Evolutionary conservation across 2,797 vertebrate genomes (phyloP).

Genomic region (Pampus argenteus): DNA sequence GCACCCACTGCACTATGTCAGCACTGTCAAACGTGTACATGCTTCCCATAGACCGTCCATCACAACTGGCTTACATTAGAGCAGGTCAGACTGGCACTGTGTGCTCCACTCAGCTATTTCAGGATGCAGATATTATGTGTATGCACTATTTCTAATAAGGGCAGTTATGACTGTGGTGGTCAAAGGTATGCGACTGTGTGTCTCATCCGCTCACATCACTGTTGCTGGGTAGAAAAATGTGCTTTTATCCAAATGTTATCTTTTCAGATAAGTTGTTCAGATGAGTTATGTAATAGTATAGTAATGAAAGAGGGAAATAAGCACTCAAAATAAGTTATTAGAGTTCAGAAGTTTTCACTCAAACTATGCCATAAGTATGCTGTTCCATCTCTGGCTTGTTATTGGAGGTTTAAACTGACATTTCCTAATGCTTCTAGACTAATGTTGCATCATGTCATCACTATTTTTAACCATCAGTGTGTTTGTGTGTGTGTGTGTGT

Average conservation of each 20-base stretch:
- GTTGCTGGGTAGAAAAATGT: slow-evolving; percentile 44
- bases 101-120: slow-evolving; percentile 48
- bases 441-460: background rate
- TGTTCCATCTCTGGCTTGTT: background rate
- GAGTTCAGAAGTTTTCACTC: background rate
- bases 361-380: background rate
- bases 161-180: slow-evolving; percentile 30
- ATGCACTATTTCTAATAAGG: slow-evolving; percentile 49
- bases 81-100: slow-evolving; percentile 27
- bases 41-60: slow-evolving; percentile 30
- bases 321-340: too few relatives aligned
- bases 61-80: slow-evolving; percentile 42
- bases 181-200: slow-evolving; percentile 32
- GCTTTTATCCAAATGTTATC: background rate
- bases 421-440: background rate
- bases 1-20: background rate
- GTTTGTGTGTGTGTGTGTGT: too few relatives aligned
- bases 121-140: slow-evolving; percentile 45
- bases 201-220: slow-evolving; percentile 24
- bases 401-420: background rate
- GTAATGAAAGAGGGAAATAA: background rate
- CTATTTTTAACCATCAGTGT: slow-evolving; percentile 1
- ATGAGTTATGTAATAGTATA: too few relatives aligned
- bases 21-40: slow-evolving; percentile 7
- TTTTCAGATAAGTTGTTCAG: background rate